phyloP scores from a whole-genome alignment of 1,140 invertebrate species.

The Papilio helenus region DNA sequence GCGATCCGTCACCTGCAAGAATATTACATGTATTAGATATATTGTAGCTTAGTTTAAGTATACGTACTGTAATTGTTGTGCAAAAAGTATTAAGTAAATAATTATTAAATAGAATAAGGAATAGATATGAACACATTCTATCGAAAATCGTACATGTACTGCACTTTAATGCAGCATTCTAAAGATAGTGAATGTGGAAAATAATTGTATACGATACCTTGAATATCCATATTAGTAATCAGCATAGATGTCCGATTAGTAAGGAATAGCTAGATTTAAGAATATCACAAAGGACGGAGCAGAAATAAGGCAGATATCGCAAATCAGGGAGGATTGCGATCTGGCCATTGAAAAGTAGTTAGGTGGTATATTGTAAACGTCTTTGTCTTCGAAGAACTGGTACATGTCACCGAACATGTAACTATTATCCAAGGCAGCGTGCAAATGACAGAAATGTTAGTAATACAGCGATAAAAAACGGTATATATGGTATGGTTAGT shows the following conservation, averaged over 20 bases:
- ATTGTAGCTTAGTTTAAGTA: too few species aligned
- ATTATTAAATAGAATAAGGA: too few species aligned
- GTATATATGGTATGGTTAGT: conserved; percentile 4
- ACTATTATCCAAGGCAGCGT: conserved; percentile 64
- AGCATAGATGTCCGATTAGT: neutral
- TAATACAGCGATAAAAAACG: conserved; percentile 23
- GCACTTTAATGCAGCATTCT: too few species aligned
- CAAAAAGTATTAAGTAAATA: too few species aligned
- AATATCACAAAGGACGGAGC: conserved; percentile 45
- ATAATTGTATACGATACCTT: conserved; percentile 17
- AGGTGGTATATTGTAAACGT: conserved; percentile 75
- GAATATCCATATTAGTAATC: conserved; percentile 38
- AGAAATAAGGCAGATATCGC: conserved; percentile 22
- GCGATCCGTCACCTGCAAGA: conserved; percentile 12
- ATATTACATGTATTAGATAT: neutral
- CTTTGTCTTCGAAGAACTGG: conserved; percentile 77
- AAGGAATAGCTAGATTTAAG: conserved; percentile 18
- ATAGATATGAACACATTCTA: too few species aligned
- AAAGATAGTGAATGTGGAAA: neutral
- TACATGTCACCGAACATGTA: conserved; percentile 74
- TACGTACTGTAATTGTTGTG: too few species aligned
- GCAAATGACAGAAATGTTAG: conserved; percentile 52
- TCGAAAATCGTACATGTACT: too few species aligned
- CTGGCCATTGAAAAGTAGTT: conserved; percentile 57
- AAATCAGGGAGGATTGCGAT: conserved; percentile 2